Evolutionary conservation across 1,140 invertebrate genomes (phyloP), one percentile per base, ranked within the genome.

Genomic region (Andricus grossulariae): DNA sequence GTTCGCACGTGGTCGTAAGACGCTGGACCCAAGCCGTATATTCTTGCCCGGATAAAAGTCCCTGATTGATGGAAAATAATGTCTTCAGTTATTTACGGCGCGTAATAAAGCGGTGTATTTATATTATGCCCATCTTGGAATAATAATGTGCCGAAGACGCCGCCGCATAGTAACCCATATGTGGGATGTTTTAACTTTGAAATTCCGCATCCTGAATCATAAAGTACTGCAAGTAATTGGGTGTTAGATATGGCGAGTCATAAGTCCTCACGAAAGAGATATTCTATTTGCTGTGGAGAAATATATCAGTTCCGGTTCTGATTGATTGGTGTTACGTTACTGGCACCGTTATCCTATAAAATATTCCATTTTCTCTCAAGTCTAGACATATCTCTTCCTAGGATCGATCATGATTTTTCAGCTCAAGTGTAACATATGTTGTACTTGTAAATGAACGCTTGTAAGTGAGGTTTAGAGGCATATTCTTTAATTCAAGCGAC

Each of bases 11-110:
- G 12, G 16, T 15, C 51, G 19, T 25, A 19, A 60, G 15, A 32
- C 19, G 19, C 21, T 19, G 19, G 15, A 60, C 11, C 6, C 54
- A 8, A 25, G 10, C 32, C 3, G 55, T 60, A 55, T 60, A 32
- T 32, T 60, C 12, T 55, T 39, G 11, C 25, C 19, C 12, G n/a
- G 74, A 73, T 75, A 78, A 81, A 82, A 82, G 78, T 78, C 12
- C 25, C 73, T 73, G 78, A 81, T 78, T 78, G 66, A 82, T 82
- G 74, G 72, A 77, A 80, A 85, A 79, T 81, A 82, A 79, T 70
- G 72, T 75, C 74, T 19, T 73, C 25, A 51, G 19, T 71, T 78
- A 78, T 85, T 83, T 82, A 82, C 72, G 54, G 55, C 21, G 50
- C 18, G 54, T 66, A 80, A 82, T 85, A 81, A 83, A 85, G 75